Base-by-base conservation (phyloP, 1,140 invertebrate genomes). In the Metaphire vulgaris region DNA sequence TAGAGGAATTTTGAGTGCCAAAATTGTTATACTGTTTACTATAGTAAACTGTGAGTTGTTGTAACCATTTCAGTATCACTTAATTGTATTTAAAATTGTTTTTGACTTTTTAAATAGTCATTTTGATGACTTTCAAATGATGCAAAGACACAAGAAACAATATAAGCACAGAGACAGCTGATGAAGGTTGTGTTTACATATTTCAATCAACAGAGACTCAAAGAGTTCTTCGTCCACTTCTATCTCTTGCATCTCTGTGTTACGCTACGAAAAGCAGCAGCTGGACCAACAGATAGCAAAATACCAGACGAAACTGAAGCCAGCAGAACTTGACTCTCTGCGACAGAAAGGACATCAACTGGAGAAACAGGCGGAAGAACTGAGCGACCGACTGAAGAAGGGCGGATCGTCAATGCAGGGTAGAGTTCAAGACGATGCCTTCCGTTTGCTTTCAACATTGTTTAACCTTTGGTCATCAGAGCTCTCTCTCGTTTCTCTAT, bases 221-320 rank as follows among this genome's bases (percentile, higher is more conserved):
- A n/a, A n/a, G n/a, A n/a, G n/a, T 31, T 65, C 74, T 0, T 76
- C 67, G 1, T 65, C 69, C 1, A 21, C 21, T 33, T 56, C 33
- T 30, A 67, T 29, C 67, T 30, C 33, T 28, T 77, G 77, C 66
- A 76, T 78, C 67, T 76, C 77, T 12, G 77, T 78, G 2, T 69
- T 78, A 14, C 70, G 41, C 70, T 78, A 72, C 33, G 77, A 78
- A 31, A 71, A 68, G 34, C 66, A 78, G 28, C n/a, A 32, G 1
- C 72, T 78, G 1, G 77, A 78, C 69, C 41, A 78, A 31, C 66
- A 78, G 77, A 69, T 78, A 26, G 30, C 30, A 16, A 75, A 69
- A 41, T 78, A 70, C 33, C 64, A 75, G 68, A 74, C 28, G n/a
- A 75, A 75, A 74, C 33, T 78, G 73, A 78, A 41, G 21, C 73